Base-by-base conservation (phyloP, 2,113 vertebrate genomes). In the Labrus mixtus region DNA sequence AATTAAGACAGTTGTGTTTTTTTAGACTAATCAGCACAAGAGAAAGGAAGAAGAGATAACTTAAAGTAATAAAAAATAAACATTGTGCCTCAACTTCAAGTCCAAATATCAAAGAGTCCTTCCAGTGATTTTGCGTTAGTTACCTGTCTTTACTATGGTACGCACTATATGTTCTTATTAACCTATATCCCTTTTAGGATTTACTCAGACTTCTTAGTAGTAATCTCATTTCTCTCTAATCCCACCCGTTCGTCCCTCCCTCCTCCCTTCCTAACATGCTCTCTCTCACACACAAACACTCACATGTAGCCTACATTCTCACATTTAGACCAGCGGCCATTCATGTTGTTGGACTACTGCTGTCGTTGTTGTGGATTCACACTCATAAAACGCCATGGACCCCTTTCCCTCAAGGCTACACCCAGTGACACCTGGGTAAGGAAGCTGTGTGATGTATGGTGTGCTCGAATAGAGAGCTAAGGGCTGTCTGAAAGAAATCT, bases 401-500 rank as follows among this genome's bases (percentile, higher is more conserved):
- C 90, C 68, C 82, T 95, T 87, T 90, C 94, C 79, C 83, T 96
- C 92, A 95, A 95, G 91, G 89, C 93, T 87, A 95, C 94, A 84
- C 92, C 89, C 84, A 93, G 92, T 83, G 93, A 96, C 73, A 95
- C 94, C 73, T 96, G 94, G 95, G 96, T 97, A 97, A 96, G 93
- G 29, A 37, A 3, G 2, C 56, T 41, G 54, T 17, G 3, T 9
- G 33, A n/a, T 3, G 62, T 74, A 41, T 54, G 36, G 50, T 36
- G 29, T 23, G 29, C n/a, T 78, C 45, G 19, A 37, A 23, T 50
- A 41, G 71, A 41, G 3, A 33, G n/a, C 55, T 57, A 23, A 25
- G 23, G n/a, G 12, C 17, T 12, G 22, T 19, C 2, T 69, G 39
- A 15, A 15, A 3, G 12, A 13, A 3, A 45, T 1, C 4, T 48